Conservation (phyloP, 2,888 invertebrate genomes). For the Thera britannica region DNA sequence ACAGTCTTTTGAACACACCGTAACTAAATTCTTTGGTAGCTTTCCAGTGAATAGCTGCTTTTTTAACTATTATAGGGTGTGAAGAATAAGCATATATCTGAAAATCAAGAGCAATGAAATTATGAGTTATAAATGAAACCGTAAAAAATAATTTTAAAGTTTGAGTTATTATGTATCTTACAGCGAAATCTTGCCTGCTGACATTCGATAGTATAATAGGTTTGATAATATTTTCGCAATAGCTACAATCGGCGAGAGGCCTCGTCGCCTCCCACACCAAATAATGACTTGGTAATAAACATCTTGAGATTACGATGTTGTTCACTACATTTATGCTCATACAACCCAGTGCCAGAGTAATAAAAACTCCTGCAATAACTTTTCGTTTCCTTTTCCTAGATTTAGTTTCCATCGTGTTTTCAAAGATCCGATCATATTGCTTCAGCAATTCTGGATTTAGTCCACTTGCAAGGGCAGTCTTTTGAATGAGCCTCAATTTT, state of each 20-base stretch:
- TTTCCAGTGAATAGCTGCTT: conserved; percentile 90
- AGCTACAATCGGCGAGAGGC: conserved; percentile 92
- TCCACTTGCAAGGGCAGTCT: conserved; percentile 61
- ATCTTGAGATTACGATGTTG: conserved; percentile 86
- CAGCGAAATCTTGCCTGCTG: conserved; percentile 87
- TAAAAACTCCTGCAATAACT: conserved; percentile 50
- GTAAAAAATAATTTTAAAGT: background rate
- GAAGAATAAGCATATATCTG: conserved; percentile 90
- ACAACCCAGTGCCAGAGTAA: conserved; percentile 55
- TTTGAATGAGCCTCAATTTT: conserved; percentile 58
- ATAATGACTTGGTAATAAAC: conserved; percentile 93
- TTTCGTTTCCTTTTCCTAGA: conserved; percentile 51
- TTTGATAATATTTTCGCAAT: conserved; percentile 88
- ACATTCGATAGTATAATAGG: conserved; percentile 89
- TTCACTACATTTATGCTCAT: conserved; percentile 56
- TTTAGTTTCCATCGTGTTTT: conserved; percentile 49
- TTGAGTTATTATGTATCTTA: conserved; percentile 48
- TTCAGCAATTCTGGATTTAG: conserved; percentile 52
- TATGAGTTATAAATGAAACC: background rate
- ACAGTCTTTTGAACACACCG: conserved; percentile 88
- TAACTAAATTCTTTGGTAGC: conserved; percentile 88
- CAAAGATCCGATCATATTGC: conserved; percentile 60
- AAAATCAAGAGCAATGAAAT: conserved; percentile 40
- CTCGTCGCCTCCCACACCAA: conserved; percentile 94
- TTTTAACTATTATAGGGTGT: conserved; percentile 91